Evolutionary conservation across 1,140 invertebrate genomes (phyloP).

Genomic region (Spodoptera litura): DNA sequence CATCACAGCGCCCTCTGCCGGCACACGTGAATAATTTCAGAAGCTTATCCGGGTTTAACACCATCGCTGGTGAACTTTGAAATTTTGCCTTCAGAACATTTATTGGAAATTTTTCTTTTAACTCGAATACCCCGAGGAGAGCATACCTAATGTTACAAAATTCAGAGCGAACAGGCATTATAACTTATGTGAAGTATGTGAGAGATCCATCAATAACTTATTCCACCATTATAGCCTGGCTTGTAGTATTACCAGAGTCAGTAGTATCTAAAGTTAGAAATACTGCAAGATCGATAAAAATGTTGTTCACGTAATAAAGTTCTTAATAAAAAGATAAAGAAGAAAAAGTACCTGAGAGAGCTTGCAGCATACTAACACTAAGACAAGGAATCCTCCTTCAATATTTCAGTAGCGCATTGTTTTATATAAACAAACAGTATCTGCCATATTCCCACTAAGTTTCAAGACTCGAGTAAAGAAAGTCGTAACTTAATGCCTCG

Average conservation of each 20-base stretch:
- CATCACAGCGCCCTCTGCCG: conserved; percentile 5
- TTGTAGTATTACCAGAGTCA: not conserved
- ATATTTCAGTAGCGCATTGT: conserved; percentile 12
- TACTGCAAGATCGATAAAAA: not conserved
- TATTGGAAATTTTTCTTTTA: too few relatives aligned
- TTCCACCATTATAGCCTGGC: too few relatives aligned
- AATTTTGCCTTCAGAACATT: not conserved
- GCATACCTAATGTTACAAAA: too few relatives aligned
- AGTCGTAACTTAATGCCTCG: conserved; percentile 5
- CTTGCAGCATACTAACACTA: not conserved
- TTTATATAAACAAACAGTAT: conserved; percentile 21
- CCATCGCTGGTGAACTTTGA: not conserved
- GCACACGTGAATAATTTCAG: conserved; percentile 19
- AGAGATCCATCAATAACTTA: too few relatives aligned
- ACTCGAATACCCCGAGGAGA: too few relatives aligned
- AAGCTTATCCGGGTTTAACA: conserved; percentile 19
- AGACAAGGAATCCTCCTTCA: conserved; percentile 12
- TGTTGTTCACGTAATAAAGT: conserved; percentile 6
- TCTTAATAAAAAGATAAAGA: conserved; percentile 17
- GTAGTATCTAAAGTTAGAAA: not conserved
- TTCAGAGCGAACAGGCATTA: too few relatives aligned
- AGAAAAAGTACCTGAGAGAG: not conserved
- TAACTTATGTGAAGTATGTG: too few relatives aligned
- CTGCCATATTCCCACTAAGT: conserved; percentile 25
- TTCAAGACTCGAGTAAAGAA: conserved; percentile 4